These are phyloP conservation scores for Phalera bucephala DNA, from an alignment of 2,888 invertebrate genomes.

Conservation along the genomic window DNA sequence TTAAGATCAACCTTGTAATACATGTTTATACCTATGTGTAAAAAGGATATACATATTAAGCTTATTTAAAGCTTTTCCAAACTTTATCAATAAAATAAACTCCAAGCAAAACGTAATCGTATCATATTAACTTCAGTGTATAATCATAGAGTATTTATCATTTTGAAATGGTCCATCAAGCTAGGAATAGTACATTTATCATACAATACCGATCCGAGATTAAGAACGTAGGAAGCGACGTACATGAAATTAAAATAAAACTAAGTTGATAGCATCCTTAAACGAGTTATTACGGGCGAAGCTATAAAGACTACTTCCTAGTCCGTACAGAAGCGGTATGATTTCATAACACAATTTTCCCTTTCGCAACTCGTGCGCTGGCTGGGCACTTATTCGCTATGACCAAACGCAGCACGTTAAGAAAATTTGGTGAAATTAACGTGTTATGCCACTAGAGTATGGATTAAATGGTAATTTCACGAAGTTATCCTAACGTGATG, in stretches of 20 bases:
- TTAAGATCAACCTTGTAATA: too few relatives aligned
- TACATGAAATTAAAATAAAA: conserved; percentile 49
- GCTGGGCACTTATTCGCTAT: too few relatives aligned
- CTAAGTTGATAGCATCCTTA: conserved; percentile 49
- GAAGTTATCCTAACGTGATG: too few relatives aligned
- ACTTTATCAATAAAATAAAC: too few relatives aligned
- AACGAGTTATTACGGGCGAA: conserved; percentile 56
- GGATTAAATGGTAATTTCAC: too few relatives aligned
- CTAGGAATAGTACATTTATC: conserved; percentile 13
- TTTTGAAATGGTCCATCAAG: background rate
- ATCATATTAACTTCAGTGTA: background rate
- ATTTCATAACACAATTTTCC: conserved; percentile 76
- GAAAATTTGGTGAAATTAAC: too few relatives aligned
- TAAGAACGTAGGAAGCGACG: conserved; percentile 20
- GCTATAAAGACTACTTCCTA: conserved; percentile 60
- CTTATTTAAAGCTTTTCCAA: too few relatives aligned
- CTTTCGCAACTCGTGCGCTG: conserved; percentile 71
- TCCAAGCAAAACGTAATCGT: too few relatives aligned
- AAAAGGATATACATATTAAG: too few relatives aligned
- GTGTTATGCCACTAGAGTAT: too few relatives aligned
- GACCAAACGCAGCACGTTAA: too few relatives aligned
- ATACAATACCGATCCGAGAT: conserved; percentile 22
- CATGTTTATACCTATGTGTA: too few relatives aligned
- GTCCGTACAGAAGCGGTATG: conserved; percentile 59
- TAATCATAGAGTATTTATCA: background rate